Evolutionary conservation across 2,888 invertebrate species (phyloP).

Genomic region (Xestia c-nigrum): DNA sequence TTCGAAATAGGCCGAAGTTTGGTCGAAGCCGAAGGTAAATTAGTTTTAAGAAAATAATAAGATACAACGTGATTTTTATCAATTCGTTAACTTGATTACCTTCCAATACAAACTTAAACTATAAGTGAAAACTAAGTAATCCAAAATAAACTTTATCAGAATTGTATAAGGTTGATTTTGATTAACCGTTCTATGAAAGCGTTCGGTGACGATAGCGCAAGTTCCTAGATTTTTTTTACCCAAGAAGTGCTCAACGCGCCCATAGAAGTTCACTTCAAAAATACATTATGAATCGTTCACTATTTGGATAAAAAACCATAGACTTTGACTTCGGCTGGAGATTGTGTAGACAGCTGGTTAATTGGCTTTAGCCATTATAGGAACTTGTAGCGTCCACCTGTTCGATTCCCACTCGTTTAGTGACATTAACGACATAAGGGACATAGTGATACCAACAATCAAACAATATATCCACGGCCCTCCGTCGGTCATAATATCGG

Average conservation of each 20-base stretch:
- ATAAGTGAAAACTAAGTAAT: no score
- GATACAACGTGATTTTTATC: no score
- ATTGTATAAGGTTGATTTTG: no score
- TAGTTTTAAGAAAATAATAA: background rate
- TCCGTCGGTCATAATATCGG: background rate
- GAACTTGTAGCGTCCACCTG: background rate
- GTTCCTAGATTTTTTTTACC: no score
- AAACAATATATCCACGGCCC: background rate
- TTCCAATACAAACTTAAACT: no score
- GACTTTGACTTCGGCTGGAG: background rate
- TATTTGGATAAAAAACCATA: background rate
- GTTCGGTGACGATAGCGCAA: no score
- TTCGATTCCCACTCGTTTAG: background rate
- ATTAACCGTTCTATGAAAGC: no score
- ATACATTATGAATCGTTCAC: no score
- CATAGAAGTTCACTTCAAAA: no score
- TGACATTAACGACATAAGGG: background rate
- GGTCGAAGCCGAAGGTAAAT: background rate
- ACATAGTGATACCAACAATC: background rate
- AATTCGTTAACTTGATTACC: no score
- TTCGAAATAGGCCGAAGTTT: background rate
- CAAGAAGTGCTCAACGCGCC: no score
- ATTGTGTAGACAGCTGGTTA: background rate
- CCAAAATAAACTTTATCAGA: no score
- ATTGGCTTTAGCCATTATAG: background rate